Percentiles rank a stretch among this genome's conserved stretches.
phyloP scores from a whole-genome alignment of 2,888 invertebrate genomes.

The Drosophila nigricruria region DNA sequence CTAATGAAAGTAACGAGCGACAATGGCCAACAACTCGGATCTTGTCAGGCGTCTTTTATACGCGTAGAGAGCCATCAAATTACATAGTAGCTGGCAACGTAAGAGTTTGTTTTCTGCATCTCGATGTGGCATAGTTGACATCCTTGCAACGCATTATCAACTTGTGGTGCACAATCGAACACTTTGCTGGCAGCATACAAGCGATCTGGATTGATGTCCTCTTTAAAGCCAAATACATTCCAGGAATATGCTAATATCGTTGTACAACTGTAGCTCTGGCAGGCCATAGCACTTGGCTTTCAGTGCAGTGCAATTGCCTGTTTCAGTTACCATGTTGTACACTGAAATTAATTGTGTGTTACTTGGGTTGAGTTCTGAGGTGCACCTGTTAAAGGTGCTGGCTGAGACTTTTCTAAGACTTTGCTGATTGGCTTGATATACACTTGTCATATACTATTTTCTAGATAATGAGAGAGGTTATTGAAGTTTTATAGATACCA shows the following conservation, averaged over 20 bases:
- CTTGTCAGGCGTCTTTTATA: constrained; percentile 38
- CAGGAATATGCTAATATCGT: constrained; percentile 53
- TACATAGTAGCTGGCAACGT: constrained; percentile 25
- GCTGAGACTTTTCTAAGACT: not conserved
- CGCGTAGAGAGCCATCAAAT: constrained; percentile 54
- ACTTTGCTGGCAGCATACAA: constrained; percentile 35
- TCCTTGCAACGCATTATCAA: constrained; percentile 29
- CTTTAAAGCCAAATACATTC: constrained; percentile 51
- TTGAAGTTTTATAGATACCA: not conserved
- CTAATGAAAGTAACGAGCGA: constrained; percentile 78
- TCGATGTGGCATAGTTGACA: constrained; percentile 30
- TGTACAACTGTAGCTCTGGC: not conserved
- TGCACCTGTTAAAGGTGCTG: not conserved
- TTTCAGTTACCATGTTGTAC: not conserved
- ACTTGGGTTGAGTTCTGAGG: not conserved
- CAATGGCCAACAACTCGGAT: constrained; percentile 62
- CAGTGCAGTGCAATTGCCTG: not conserved
- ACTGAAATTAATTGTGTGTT: constrained; percentile 19
- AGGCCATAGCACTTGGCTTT: not conserved
- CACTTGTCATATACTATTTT: not conserved
- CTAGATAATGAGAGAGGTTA: not conserved
- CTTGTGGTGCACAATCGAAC: constrained; percentile 28
- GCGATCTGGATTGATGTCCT: constrained; percentile 52
- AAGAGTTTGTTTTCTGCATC: not conserved
- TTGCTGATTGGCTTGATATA: too few species aligned